These are phyloP conservation scores for Takifugu bimaculatus DNA, from an alignment of 2,113 vertebrate species.

Conservation along the genomic window DNA sequence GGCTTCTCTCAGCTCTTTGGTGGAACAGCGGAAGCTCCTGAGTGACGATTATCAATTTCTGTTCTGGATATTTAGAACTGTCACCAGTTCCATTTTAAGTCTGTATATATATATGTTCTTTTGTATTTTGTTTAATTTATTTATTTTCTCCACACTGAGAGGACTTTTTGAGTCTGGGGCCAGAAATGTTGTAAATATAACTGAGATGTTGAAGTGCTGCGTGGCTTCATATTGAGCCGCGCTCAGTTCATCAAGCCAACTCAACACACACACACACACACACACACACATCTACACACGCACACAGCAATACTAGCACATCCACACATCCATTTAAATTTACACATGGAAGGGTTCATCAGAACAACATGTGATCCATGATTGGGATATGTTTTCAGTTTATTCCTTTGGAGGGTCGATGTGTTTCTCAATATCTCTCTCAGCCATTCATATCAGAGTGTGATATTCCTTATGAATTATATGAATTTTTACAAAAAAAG, in stretches of 20 bases:
- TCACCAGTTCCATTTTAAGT: constrained; percentile 50
- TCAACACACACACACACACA: constrained; percentile 46
- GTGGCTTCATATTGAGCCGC: constrained; percentile 44
- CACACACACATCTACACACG: constrained; percentile 40
- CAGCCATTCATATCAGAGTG: constrained; percentile 77
- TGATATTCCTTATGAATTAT: constrained; percentile 77
- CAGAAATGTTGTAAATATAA: constrained; percentile 67
- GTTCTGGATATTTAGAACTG: constrained; percentile 45
- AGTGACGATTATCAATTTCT: constrained; percentile 35
- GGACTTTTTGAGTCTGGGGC: constrained; percentile 41
- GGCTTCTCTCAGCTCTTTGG: constrained; percentile 31
- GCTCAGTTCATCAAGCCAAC: constrained; percentile 44
- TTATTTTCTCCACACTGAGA: constrained; percentile 28
- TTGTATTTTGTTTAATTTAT: constrained; percentile 14
- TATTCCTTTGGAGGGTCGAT: constrained; percentile 73
- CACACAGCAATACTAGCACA: constrained; percentile 35
- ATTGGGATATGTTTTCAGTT: constrained; percentile 71
- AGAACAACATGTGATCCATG: constrained; percentile 52
- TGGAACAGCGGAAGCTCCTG: constrained; percentile 40
- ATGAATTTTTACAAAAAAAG: constrained; percentile 78
- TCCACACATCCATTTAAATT: constrained; percentile 53
- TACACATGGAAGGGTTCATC: constrained; percentile 50
- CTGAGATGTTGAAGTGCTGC: constrained; percentile 32
- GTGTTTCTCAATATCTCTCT: constrained; percentile 77
- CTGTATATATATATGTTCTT: constrained; percentile 52